phyloP scores from a whole-genome alignment of 1,140 invertebrate species.

The Drosophila yakuba region DNA sequence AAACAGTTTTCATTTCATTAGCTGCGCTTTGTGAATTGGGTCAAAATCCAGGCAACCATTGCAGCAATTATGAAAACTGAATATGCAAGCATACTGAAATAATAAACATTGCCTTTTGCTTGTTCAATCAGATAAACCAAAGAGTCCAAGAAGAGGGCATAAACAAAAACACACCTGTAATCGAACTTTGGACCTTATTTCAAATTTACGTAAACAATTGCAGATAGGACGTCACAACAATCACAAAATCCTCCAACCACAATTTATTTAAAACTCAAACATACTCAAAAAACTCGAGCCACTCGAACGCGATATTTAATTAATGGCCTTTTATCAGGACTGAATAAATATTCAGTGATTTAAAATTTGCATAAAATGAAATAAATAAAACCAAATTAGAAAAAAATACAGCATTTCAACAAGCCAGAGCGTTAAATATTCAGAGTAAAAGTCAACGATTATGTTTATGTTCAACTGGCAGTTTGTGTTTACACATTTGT shows the following conservation, averaged over 20 bases:
- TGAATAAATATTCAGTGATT: slow-evolving; percentile 54
- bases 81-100: slow-evolving; percentile 32
- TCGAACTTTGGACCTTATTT: slow-evolving; percentile 33
- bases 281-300: slow-evolving; percentile 41
- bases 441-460: slow-evolving; percentile 68
- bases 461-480: slow-evolving; percentile 54
- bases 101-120: slow-evolving; percentile 52
- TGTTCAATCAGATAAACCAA: slow-evolving; percentile 34
- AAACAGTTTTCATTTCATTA: slow-evolving; percentile 74
- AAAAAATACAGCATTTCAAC: slow-evolving; percentile 14
- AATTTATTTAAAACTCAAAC: slow-evolving; percentile 49
- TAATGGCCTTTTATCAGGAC: slow-evolving; percentile 63
- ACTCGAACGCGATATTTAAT: slow-evolving; percentile 55
- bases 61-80: slow-evolving; percentile 32
- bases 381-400: slow-evolving; percentile 52
- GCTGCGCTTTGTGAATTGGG: slow-evolving; percentile 28
- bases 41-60: slow-evolving; percentile 27
- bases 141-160: slow-evolving; percentile 2
- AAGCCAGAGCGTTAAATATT: slow-evolving; percentile 56
- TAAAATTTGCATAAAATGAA: slow-evolving; percentile 68
- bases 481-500: slow-evolving; percentile 59
- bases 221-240: slow-evolving; percentile 31
- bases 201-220: slow-evolving; percentile 33
- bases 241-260: slow-evolving; percentile 38
- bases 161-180: slow-evolving; percentile 34